Base-by-base conservation (phyloP, 37 sponge, comb jelly and placozoan species). In the Axinella damicornis region DNA sequence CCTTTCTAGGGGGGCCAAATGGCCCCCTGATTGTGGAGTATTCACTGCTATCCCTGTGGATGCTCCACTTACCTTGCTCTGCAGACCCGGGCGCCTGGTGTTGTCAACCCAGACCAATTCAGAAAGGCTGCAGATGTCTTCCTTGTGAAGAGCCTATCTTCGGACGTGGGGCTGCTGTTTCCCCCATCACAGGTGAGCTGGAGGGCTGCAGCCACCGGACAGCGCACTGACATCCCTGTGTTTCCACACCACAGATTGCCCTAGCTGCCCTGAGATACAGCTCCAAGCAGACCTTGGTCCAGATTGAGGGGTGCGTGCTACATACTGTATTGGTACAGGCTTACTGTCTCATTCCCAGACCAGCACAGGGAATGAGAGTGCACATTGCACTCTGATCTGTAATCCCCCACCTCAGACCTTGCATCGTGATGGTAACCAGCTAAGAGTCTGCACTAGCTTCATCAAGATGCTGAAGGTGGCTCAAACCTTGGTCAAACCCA, bases 181-280 rank as follows among this genome's bases (percentile, higher is more conserved):
- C 90, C 96, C 21, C 96, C 96, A 35, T 95, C 96, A 28, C 96
- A 95, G 71, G 96, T 95, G 17, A 80, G 52, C 21, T 12, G 2
- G 18, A 6, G 5, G 25, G 57, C 57, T 28, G 14, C 18, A 16
- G 4, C 19, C 28, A 39, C 53, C 55, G 40, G n/a, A 21, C 20
- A 33, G 69, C 30, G 69, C 34, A 19, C 34, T 68, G 34, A 34
- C 34, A 17, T 33, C 66, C 66, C 27, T 33, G 17, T 25, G 17
- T 31, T 16, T 66, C 55, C 81, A 22, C 46, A 21, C 41, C 53
- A 0, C 52, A 95, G 96, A 86, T 95, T 18, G 94, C 91, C 0
- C 67, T 95, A 53, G 87, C 96, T 46, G 91, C 96, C 65, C 71
- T 95, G 24, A 56, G 66, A 38, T 80, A 95, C 70, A 70, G 81